A percentile compares a stretch with the other conserved stretches of the same genome.
Conservation (phyloP, 2,888 invertebrate species). For the Orthosia cruda region DNA sequence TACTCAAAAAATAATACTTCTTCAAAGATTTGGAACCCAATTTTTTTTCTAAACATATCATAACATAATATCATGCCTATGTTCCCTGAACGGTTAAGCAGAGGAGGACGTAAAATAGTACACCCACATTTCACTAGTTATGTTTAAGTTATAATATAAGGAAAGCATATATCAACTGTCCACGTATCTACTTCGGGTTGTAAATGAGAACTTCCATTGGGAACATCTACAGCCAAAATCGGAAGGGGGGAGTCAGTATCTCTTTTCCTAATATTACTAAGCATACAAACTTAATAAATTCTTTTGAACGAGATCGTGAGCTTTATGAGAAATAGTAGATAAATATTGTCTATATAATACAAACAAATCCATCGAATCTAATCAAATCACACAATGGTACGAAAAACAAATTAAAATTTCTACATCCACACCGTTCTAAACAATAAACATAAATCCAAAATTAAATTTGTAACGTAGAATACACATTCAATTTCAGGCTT, state of each 20-base stretch:
- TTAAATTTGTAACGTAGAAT: slow-evolving; percentile 34
- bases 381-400: neutral
- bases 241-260: too few species aligned
- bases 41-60: neutral
- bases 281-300: too few species aligned
- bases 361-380: neutral
- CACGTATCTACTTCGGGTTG: too few species aligned
- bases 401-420: slow-evolving; percentile 7
- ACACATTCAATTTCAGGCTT: slow-evolving; percentile 49
- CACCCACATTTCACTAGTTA: too few species aligned
- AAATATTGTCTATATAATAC: neutral
- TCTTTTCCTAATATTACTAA: too few species aligned
- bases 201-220: too few species aligned
- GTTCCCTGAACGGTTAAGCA: neutral
- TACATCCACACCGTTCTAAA: slow-evolving; percentile 16
- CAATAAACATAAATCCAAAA: slow-evolving; percentile 23
- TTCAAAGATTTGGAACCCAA: neutral
- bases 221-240: too few species aligned
- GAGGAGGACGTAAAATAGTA: neutral
- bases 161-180: too few species aligned
- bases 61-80: neutral
- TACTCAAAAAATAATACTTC: slow-evolving; percentile 25
- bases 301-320: neutral
- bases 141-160: too few species aligned
- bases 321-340: neutral